Conservation (phyloP, 2,113 vertebrate species). For the Clarias gariepinus region DNA sequence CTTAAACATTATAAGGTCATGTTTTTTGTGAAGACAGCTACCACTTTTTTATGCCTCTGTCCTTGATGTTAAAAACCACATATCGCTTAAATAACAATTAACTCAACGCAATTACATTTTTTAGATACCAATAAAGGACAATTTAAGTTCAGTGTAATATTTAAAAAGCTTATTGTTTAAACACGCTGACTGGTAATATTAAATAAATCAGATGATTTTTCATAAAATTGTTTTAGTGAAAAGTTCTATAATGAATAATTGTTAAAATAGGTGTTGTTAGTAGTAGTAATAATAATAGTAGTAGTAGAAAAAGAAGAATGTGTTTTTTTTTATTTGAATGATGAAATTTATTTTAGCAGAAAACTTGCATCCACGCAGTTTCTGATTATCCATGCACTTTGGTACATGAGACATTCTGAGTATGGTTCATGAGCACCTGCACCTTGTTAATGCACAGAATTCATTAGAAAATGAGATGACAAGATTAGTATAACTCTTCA, state of each 20-base stretch:
- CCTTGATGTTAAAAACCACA: no score
- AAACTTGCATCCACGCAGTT: neutral
- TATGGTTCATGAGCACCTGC: slow-evolving; percentile 39
- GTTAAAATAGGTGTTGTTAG: neutral
- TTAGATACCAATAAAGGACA: neutral
- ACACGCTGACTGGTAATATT: neutral
- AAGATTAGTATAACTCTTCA: slow-evolving; percentile 36
- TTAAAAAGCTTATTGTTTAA: neutral
- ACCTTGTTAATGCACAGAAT: slow-evolving; percentile 31
- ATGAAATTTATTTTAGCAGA: neutral
- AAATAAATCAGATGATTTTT: neutral
- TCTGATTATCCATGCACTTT: neutral
- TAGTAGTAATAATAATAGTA: neutral
- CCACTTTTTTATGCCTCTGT: no score
- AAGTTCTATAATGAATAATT: neutral
- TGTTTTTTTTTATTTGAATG: neutral
- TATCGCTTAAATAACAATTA: neutral
- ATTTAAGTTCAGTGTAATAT: neutral
- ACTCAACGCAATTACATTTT: neutral
- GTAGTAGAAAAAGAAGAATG: neutral
- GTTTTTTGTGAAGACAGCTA: neutral
- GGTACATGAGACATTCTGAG: slow-evolving; percentile 23
- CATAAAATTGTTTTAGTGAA: neutral
- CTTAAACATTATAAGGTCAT: neutral
- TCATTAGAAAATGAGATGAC: slow-evolving; percentile 46